phyloP scores from a whole-genome alignment of 2,888 invertebrate species.

The Conchocele bisecta region DNA sequence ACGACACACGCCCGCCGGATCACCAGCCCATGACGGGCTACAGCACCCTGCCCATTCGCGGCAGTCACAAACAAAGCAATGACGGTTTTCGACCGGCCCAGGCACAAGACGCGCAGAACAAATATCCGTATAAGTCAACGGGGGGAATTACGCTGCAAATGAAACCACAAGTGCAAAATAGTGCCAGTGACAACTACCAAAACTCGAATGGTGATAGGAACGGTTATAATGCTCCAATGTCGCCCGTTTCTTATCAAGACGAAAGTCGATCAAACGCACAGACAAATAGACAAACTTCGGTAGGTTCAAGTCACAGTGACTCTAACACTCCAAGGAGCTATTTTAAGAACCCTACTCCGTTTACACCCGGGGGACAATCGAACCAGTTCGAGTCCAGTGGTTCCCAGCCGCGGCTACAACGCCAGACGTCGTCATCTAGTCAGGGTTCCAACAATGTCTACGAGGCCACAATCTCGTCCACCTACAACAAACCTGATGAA shows the following conservation, averaged over 20 bases:
- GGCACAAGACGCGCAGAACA: constrained; percentile 31
- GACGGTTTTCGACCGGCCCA: constrained; percentile 56
- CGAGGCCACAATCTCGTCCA: constrained; percentile 51
- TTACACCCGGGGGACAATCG: constrained; percentile 35
- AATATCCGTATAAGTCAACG: constrained; percentile 53
- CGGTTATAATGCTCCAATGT: constrained; percentile 42
- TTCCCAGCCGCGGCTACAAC: constrained; percentile 47
- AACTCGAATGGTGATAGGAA: no score
- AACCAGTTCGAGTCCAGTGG: constrained; percentile 36
- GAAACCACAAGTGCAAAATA: constrained; percentile 38
- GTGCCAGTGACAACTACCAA: constrained; percentile 8
- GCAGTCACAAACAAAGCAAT: constrained; percentile 44
- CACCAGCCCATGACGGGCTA: constrained; percentile 51
- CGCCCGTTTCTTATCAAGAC: constrained; percentile 45
- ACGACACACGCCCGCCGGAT: constrained; percentile 47
- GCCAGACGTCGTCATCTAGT: constrained; percentile 49
- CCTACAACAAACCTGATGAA: constrained; percentile 36
- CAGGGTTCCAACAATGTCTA: constrained; percentile 40
- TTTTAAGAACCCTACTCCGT: constrained; percentile 57
- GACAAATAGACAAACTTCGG: constrained; percentile 50
- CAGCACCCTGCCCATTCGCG: constrained; percentile 48
- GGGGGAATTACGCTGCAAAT: constrained; percentile 49
- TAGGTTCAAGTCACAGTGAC: constrained; percentile 36
- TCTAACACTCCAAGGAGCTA: constrained; percentile 44
- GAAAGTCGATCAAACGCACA: constrained; percentile 23